Evolutionary conservation across 2,888 invertebrate genomes (phyloP).

Genomic region (Caenorhabditis panamensis): DNA sequence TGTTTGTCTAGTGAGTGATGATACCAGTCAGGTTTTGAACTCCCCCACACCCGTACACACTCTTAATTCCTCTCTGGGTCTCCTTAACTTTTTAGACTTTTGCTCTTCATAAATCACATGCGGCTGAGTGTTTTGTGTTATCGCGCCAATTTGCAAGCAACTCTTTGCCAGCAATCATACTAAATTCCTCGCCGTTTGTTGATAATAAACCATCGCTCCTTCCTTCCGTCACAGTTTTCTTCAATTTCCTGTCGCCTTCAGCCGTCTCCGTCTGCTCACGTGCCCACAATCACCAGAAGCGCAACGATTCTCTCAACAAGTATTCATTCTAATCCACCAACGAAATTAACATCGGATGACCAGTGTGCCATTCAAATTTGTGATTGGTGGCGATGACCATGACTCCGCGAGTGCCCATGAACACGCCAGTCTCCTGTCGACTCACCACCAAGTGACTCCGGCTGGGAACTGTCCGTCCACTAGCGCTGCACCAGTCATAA

Average conservation of each 20-base stretch:
- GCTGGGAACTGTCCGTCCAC: slow-evolving; percentile 9
- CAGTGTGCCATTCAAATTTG: slow-evolving; percentile 52
- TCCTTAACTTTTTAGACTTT: slow-evolving; percentile 17
- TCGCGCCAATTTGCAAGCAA: slow-evolving; percentile 33
- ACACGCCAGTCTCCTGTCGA: slow-evolving; percentile 41
- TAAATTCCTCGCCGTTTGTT: slow-evolving; percentile 39
- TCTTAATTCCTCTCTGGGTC: neutral
- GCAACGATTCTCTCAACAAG: neutral
- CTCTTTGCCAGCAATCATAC: slow-evolving; percentile 47
- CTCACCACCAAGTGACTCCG: slow-evolving; percentile 55
- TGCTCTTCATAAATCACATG: slow-evolving; percentile 57
- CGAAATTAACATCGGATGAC: slow-evolving; percentile 36
- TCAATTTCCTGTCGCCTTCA: slow-evolving; percentile 28
- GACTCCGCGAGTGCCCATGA: slow-evolving; percentile 53
- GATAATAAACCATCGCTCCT: slow-evolving; percentile 38
- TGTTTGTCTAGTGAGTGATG: slow-evolving; percentile 62
- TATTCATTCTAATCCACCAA: slow-evolving; percentile 6
- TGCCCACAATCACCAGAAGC: neutral
- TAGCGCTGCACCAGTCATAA: slow-evolving; percentile 14
- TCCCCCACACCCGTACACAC: slow-evolving; percentile 3
- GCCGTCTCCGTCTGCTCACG: slow-evolving; percentile 10
- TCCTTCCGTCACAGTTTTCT: slow-evolving; percentile 21
- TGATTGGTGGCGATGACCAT: slow-evolving; percentile 65
- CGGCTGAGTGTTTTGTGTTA: slow-evolving; percentile 35
- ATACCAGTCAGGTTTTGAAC: slow-evolving; percentile 40